These are phyloP conservation scores for Macrocentrus cingulum DNA, from an alignment of 1,140 invertebrate species.

Conservation along the genomic window DNA sequence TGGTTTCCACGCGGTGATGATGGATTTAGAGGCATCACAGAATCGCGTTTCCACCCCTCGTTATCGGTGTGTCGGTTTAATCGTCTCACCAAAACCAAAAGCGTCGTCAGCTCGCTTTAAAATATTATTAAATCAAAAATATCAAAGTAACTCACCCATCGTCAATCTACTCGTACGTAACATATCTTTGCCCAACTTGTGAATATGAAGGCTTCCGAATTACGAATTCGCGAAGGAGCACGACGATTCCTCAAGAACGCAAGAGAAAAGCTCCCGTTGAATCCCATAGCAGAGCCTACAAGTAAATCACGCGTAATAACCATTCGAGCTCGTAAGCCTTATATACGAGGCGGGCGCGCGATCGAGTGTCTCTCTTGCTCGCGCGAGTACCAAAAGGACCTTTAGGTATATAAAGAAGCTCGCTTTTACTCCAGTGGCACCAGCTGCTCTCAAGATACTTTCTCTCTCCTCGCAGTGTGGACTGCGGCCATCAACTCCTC, in stretches of 20 bases:
- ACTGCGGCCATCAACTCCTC: background rate
- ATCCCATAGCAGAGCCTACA: conserved; percentile 24
- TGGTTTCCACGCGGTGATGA: background rate
- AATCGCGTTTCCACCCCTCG: conserved; percentile 11
- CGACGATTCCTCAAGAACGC: conserved; percentile 18
- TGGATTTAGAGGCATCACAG: conserved; percentile 4
- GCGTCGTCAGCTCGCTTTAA: background rate
- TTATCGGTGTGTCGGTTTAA: conserved; percentile 9
- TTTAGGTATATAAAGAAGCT: background rate
- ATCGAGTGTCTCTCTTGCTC: conserved; percentile 28
- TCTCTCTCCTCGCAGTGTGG: background rate
- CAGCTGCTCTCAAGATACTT: conserved; percentile 7
- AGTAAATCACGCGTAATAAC: conserved; percentile 41
- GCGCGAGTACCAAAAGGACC: background rate
- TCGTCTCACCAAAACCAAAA: conserved; percentile 1
- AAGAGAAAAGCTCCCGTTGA: conserved; percentile 12
- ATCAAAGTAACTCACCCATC: background rate
- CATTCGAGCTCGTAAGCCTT: conserved; percentile 39
- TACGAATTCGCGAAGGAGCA: conserved; percentile 16
- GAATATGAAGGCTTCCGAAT: conserved; percentile 18
- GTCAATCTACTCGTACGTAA: background rate
- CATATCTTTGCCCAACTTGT: background rate
- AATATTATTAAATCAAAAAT: background rate
- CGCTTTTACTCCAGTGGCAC: background rate
- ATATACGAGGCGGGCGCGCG: conserved; percentile 32